Conservation (phyloP, 2,113 vertebrate species). For the Noctilio leporinus region DNA sequence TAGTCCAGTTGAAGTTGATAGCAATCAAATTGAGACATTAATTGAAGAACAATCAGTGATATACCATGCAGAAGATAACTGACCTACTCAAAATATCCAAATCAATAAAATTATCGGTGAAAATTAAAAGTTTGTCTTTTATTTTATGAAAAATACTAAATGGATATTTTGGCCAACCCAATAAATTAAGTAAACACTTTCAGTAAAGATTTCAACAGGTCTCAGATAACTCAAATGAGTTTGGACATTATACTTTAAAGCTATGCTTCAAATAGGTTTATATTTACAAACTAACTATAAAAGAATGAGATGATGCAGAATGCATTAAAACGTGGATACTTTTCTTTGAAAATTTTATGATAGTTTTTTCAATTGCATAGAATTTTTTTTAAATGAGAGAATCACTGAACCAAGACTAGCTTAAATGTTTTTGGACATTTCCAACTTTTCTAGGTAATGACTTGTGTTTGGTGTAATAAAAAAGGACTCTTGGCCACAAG, state of each 20-base stretch:
- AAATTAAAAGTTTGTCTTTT: too few species aligned
- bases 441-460: slow-evolving; percentile 86
- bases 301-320: neutral
- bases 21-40: too few species aligned
- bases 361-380: neutral
- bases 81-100: too few species aligned
- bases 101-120: too few species aligned
- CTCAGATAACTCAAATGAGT: neutral
- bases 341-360: neutral
- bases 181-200: slow-evolving; percentile 6
- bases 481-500: slow-evolving; percentile 94
- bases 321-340: neutral
- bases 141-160: too few species aligned
- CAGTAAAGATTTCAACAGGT: neutral
- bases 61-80: too few species aligned
- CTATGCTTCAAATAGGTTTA: neutral
- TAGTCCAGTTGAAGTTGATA: too few species aligned
- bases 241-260: neutral
- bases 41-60: too few species aligned
- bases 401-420: neutral
- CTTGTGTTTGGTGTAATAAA: slow-evolving; percentile 93
- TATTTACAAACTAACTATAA: neutral
- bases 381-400: slow-evolving; percentile 3
- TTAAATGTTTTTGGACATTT: slow-evolving; percentile 26
- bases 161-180: too few species aligned